Base-by-base conservation (phyloP, 1,140 invertebrate species). In the Hycleus phaleratus region DNA sequence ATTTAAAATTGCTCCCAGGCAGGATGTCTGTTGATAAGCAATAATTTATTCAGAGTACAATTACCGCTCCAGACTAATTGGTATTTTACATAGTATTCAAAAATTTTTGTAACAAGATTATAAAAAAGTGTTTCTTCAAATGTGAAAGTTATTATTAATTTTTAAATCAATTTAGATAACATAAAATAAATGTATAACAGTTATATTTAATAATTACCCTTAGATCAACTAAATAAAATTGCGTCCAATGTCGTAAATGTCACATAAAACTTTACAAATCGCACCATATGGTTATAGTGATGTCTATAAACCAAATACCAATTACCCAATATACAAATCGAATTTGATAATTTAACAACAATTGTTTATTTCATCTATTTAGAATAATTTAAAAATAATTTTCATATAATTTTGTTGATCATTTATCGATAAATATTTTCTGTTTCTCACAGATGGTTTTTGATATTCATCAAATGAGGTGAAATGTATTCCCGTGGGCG, bases 381-480 rank as follows among this genome's bases (percentile, higher is more conserved):
- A 7, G 4, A 32, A 32, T 32, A 32, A 32, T 32, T 32, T 32
- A 32, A 32, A 32, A 32, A 5, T 32, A 32, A 32, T 32, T 32
- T 32, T 32, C 0, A 32, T 7, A 32, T 7, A 32, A 32, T 32
- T 32, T 5, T 32, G 32, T 32, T 32, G 32, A 32, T 32, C 32
- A 32, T 4, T 53, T 46, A 26, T 45, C 51, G 38, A 53, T 53
- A 53, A 53, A 53, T 53, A 53, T 53, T 53, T 53, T 53, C 51
- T 53, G 45, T 53, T 53, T 53, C 51, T 53, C 51, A 53, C 51
- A 53, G 51, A 53, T 53, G 51, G 51, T 53, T 53, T 53, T 53
- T 53, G 51, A 53, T 53, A 53, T 53, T 53, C 42, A 53, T 53
- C 51, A 53, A 53, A 53, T 53, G 42, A 53, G 42, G 51, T 53